These are phyloP conservation scores for Hippoglossus stenolepis DNA, from an alignment of 2,113 vertebrate genomes.

Conservation along the genomic window DNA sequence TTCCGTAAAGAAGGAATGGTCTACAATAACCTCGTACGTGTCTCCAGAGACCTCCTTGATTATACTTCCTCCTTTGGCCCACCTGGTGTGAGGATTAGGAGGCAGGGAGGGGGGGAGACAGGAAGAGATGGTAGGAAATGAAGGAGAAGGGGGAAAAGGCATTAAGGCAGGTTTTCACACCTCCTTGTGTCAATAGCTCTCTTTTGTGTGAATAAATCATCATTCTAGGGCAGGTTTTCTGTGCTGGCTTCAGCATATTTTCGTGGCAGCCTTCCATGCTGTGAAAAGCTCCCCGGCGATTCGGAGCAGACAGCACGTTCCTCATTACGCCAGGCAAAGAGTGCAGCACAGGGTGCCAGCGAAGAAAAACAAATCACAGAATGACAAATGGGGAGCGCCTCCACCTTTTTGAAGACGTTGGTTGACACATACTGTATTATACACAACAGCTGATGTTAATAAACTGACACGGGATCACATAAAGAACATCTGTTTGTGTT, in stretches of 20 bases:
- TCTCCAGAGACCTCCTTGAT: conserved; percentile 94
- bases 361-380: conserved; percentile 74
- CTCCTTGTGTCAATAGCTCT: conserved; percentile 54
- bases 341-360: conserved; percentile 57
- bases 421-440: conserved; percentile 66
- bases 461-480: conserved; percentile 69
- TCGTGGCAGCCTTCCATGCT: conserved; percentile 67
- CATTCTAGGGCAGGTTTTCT: conserved; percentile 64
- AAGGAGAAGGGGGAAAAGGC: conserved; percentile 34
- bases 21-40: conserved; percentile 92
- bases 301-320: conserved; percentile 72
- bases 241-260: conserved; percentile 80
- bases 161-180: conserved; percentile 48
- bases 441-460: conserved; percentile 73
- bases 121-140: conserved; percentile 10
- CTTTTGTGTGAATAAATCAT: conserved; percentile 78
- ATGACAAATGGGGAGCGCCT: conserved; percentile 75
- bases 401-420: conserved; percentile 69
- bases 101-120: conserved; percentile 22
- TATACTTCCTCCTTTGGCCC: conserved; percentile 94
- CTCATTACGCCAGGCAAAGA: conserved; percentile 68
- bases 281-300: conserved; percentile 72
- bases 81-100: conserved; percentile 81
- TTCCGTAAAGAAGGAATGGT: conserved; percentile 96
- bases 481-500: conserved; percentile 70